phyloP scores from a whole-genome alignment of 2,797 vertebrate genomes.

The Hippocampus kuda region DNA sequence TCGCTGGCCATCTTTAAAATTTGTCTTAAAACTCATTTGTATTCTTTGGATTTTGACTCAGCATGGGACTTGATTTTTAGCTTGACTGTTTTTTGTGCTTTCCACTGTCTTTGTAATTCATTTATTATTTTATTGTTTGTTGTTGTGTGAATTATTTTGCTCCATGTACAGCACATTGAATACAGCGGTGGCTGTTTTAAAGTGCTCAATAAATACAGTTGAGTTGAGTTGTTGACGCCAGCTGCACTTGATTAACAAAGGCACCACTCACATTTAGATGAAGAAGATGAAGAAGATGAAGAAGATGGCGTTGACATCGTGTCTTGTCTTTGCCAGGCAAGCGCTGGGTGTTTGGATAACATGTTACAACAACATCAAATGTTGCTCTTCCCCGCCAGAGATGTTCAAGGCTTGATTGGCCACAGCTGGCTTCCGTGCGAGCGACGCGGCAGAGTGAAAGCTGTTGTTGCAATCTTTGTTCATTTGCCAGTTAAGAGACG shows the following conservation, averaged over 20 bases:
- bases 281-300: conserved; percentile 60
- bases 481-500: background rate
- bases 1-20: too few relatives aligned
- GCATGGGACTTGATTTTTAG: too few relatives aligned
- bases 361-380: conserved; percentile 58
- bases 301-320: conserved; percentile 66
- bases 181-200: too few relatives aligned
- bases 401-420: conserved; percentile 69
- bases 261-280: conserved; percentile 64
- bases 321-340: conserved; percentile 61
- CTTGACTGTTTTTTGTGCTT: too few relatives aligned
- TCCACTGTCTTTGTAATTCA: too few relatives aligned
- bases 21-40: too few relatives aligned
- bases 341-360: conserved; percentile 64
- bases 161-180: too few relatives aligned
- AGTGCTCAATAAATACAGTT: too few relatives aligned
- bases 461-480: background rate
- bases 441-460: conserved; percentile 20
- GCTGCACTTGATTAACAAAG: conserved; percentile 71
- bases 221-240: conserved; percentile 57
- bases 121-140: too few relatives aligned
- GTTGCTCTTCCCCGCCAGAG: conserved; percentile 68
- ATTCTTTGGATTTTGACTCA: too few relatives aligned
- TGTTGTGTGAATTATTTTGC: too few relatives aligned
- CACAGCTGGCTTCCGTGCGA: conserved; percentile 65